Evolutionary conservation across 2,113 vertebrate genomes (phyloP), one percentile per base, ranked within the genome.

Genomic region (Erinaceus europaeus): DNA sequence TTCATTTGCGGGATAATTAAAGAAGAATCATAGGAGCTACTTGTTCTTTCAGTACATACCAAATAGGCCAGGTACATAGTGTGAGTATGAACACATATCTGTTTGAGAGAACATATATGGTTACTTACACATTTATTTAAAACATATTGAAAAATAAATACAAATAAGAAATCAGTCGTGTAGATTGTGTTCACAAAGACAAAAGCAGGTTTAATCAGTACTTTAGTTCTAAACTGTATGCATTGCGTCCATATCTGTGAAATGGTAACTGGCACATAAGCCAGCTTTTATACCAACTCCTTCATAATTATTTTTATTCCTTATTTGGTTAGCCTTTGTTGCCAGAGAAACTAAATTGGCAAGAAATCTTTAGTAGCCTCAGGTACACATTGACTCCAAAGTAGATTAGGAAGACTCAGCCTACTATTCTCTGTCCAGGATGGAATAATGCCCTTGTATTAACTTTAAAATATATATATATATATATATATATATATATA

Each of bases 101-200:
- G n/a, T n/a, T n/a, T n/a, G n/a, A n/a, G n/a, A n/a, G n/a, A n/a
- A n/a, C n/a, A n/a, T n/a, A n/a, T n/a, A n/a, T n/a, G n/a, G n/a
- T n/a, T n/a, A n/a, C n/a, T n/a, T n/a, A n/a, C n/a, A n/a, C 53
- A 86, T 38, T 82, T 90, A 11, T 73, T 88, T 55, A 61, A 44
- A 61, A 53, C 25, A 59, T 59, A 84, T 3, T 23, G 44, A 86
- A 92, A 64, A 32, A 38, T 5, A 69, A 6, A 71, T 77, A 17
- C 17, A 71, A 75, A 50, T 44, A 88, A 67, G 8, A 40, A 32
- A 36, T 69, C 20, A 40, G 1, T 50, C 50, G 34, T 76, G 17
- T 36, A 36, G 40, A 65, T 25, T 36, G 36, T 62, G 13, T 76
- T 27, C 29, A 25, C 17, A 29, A 21, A 59, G 9, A 61, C 25